These are phyloP conservation scores for Cerastoderma edule DNA, from an alignment of 2,888 invertebrate species.

Conservation along the genomic window DNA sequence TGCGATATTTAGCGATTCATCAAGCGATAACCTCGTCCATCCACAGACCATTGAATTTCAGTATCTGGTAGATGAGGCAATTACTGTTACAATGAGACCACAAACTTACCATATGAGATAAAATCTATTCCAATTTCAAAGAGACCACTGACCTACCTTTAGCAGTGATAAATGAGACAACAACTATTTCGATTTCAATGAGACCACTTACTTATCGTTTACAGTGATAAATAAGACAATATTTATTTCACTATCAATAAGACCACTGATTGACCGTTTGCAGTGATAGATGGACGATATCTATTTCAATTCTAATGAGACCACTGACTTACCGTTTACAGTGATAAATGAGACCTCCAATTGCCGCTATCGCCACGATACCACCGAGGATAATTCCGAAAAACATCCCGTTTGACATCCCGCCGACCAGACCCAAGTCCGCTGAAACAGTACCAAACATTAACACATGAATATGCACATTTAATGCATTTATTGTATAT, in stretches of 20 bases:
- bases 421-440: constrained; percentile 44
- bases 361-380: constrained; percentile 28
- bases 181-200: too few species aligned
- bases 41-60: too few species aligned
- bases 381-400: constrained; percentile 54
- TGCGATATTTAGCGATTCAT: background rate
- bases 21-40: too few species aligned
- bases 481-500: background rate
- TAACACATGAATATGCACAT: background rate
- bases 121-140: too few species aligned
- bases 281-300: background rate
- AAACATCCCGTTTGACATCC: constrained; percentile 47
- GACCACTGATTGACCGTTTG: background rate
- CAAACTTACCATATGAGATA: too few species aligned
- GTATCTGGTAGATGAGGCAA: too few species aligned
- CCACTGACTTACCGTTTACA: constrained; percentile 48
- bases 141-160: too few species aligned
- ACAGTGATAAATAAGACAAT: background rate
- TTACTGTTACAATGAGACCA: too few species aligned
- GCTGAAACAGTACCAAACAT: constrained; percentile 29
- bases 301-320: background rate
- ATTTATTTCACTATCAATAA: background rate
- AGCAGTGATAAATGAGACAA: too few species aligned
- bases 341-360: constrained; percentile 50
- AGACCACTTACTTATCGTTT: background rate